Base-by-base conservation (phyloP, 1,140 invertebrate species). In the Aphelenchoides fujianensis region DNA sequence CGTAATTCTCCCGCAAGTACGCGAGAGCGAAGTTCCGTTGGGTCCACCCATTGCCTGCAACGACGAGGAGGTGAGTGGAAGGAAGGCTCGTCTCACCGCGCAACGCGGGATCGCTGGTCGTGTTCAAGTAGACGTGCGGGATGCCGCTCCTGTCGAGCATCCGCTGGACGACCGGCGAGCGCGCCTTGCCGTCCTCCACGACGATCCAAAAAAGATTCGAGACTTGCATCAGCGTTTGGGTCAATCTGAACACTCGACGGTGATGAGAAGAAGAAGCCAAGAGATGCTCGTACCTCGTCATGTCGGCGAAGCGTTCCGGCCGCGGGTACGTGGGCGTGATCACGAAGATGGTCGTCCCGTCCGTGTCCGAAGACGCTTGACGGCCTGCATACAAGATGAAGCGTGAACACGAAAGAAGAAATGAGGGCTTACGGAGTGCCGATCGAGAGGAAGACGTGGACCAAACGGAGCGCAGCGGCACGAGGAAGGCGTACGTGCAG, bases 261-360 rank as follows among this genome's bases (percentile, higher is more conserved):
- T 69, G 3, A 59, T 9, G n/a, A n/a, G n/a, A n/a, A n/a, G n/a
- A 61, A 16, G 37, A 61, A 61, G 1, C 41, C n/a, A n/a, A n/a
- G 19, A 2, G 16, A 19, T n/a, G n/a, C n/a, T n/a, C n/a, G n/a
- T 1, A 67, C 67, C 63, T 71, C 54, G 92, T 94, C 16, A 98
- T 86, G 84, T 98, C 95, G 28, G 95, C 94, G 85, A 95, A 95
- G 86, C 97, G 94, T 55, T 92, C 91, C 35, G 91, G 89, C 57
- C 94, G 87, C 23, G 89, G 84, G 85, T 96, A 93, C 0, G 95
- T 97, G 30, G 95, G 95, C 2, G 94, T 97, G 69, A 97, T 91
- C 1, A 91, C 90, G 85, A 78, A 71, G n/a, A 78, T 80, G 12
- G 19, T n/a, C n/a, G 63, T 69, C 1, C 71, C 63, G 28, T 69